Evolutionary conservation across 2,797 vertebrate genomes (phyloP).

Genomic region (Furcifer pardalis): DNA sequence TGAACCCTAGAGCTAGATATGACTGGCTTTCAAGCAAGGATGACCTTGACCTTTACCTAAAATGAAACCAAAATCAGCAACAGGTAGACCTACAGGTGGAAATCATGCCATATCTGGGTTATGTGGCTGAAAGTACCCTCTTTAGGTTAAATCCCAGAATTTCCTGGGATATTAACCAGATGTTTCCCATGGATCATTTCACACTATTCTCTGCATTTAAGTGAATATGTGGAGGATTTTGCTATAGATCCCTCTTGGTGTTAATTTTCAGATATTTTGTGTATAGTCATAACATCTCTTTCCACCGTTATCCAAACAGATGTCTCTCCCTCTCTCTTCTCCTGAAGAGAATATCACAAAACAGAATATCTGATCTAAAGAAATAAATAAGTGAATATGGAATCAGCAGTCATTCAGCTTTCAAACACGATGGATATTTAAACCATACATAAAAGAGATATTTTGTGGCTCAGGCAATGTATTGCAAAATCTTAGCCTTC

Average conservation of each 20-base stretch:
- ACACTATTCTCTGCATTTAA: background rate
- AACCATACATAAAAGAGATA: slow-evolving; percentile 33
- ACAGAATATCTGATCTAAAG: background rate
- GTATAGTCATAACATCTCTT: background rate
- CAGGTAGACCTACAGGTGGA: too few relatives aligned
- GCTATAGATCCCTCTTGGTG: background rate
- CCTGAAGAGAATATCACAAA: slow-evolving; percentile 9
- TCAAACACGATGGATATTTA: slow-evolving; percentile 18
- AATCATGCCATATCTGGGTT: too few relatives aligned
- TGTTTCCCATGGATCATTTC: background rate
- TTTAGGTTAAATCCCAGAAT: background rate
- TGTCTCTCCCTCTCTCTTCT: slow-evolving; percentile 42
- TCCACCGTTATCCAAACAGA: slow-evolving; percentile 38
- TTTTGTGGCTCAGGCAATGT: slow-evolving; percentile 32
- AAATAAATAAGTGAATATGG: slow-evolving; percentile 8
- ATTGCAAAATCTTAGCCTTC: slow-evolving; percentile 56
- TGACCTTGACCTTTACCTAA: too few relatives aligned
- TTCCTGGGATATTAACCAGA: background rate
- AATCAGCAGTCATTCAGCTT: slow-evolving; percentile 51
- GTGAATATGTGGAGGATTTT: background rate
- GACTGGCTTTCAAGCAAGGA: too few relatives aligned
- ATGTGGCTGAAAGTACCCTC: background rate
- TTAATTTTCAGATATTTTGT: background rate
- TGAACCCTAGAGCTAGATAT: too few relatives aligned
- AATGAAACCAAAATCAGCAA: too few relatives aligned